A percentile compares a stretch with the other conserved stretches of the same genome.
phyloP scores from a whole-genome alignment of 2,113 vertebrate species.

The Arenaria interpres region DNA sequence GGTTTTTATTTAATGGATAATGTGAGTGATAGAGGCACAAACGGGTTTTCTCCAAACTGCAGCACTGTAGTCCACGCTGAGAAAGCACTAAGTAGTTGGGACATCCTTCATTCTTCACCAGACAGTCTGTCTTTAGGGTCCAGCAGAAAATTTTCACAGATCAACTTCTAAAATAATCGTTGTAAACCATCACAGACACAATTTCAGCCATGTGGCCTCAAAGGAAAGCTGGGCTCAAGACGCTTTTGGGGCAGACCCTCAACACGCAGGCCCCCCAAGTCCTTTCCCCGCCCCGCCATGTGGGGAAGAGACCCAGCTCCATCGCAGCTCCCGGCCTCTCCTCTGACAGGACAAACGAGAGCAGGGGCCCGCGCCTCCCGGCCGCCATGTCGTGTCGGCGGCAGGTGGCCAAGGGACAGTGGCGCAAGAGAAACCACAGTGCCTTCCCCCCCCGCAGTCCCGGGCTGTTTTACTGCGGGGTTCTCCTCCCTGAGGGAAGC shows the following conservation, averaged over 20 bases:
- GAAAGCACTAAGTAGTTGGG: neutral
- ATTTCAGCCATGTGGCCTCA: accelerated
- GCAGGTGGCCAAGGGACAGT: neutral
- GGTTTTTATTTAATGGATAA: neutral
- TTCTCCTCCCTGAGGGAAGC: neutral
- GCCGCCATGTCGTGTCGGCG: accelerated
- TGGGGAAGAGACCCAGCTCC: no score
- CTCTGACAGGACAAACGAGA: no score
- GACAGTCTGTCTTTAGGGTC: neutral
- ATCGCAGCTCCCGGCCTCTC: neutral
- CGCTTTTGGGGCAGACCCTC: neutral
- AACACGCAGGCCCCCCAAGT: accelerated
- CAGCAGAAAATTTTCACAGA: neutral
- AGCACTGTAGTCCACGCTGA: no score
- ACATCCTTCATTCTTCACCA: neutral
- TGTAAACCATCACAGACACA: neutral
- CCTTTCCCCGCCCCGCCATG: accelerated
- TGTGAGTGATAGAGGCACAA: neutral
- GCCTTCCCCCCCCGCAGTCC: no score
- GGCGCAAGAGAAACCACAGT: accelerated
- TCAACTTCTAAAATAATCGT: neutral
- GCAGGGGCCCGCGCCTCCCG: accelerated
- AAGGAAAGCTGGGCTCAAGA: neutral
- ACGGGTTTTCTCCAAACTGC: neutral
- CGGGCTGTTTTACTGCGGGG: neutral